Conservation (phyloP, 2,888 invertebrate species). For the Clusia tigrina region DNA sequence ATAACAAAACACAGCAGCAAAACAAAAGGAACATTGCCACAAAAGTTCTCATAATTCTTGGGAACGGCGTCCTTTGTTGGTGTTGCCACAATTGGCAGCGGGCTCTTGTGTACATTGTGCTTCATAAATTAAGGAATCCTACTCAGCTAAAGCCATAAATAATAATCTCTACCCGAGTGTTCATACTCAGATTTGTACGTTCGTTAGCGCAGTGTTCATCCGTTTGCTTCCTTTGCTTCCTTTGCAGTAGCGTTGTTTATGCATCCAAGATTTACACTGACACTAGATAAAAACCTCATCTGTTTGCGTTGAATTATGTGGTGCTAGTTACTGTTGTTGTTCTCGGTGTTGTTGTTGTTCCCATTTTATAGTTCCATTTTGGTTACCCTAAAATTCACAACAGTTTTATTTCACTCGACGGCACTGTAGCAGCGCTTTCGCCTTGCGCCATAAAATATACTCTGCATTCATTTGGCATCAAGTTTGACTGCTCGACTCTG, state of each 20-base stretch:
- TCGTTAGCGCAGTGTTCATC: no score
- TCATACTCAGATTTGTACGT: not conserved
- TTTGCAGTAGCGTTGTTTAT: not conserved
- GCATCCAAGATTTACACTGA: conserved; percentile 53
- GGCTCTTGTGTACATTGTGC: not conserved
- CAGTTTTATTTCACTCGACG: not conserved
- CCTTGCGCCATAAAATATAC: conserved; percentile 8
- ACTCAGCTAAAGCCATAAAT: not conserved
- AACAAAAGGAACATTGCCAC: not conserved
- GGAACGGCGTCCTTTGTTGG: not conserved
- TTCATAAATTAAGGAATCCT: conserved; percentile 1
- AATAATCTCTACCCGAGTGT: not conserved
- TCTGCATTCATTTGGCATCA: conserved; percentile 1
- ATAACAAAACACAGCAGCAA: no score
- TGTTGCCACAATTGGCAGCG: not conserved
- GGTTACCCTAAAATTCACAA: not conserved
- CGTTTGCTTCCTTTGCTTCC: not conserved
- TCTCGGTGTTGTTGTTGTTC: conserved; percentile 3
- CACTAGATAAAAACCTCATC: conserved; percentile 40
- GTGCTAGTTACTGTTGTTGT: not conserved
- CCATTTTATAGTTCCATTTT: conserved; percentile 3
- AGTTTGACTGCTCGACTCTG: conserved; percentile 15
- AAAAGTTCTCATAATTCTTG: conserved; percentile 2
- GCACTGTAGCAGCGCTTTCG: not conserved
- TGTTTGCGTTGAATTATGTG: conserved; percentile 29